Conservation (phyloP, 2,888 invertebrate species). For the Gonocerus acuteangulatus region DNA sequence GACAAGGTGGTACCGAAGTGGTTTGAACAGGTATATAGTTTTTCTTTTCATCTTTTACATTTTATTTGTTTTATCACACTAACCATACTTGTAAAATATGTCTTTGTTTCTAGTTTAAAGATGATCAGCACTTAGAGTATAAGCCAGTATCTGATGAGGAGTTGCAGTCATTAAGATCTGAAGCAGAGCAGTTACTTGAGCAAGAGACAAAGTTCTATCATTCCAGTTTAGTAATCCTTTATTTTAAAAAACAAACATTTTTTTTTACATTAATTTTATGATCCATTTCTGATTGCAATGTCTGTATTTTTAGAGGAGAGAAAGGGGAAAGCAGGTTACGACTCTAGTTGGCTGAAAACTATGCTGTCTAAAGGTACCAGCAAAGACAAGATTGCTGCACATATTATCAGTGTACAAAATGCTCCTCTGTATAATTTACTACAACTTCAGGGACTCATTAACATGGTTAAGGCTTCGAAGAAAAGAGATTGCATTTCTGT, state of each 20-base stretch:
- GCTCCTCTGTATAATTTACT: constrained; percentile 71
- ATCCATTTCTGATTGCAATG: background rate
- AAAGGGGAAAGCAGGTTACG: constrained; percentile 46
- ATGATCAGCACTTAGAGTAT: constrained; percentile 46
- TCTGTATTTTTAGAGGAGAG: constrained; percentile 32
- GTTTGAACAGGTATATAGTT: constrained; percentile 52
- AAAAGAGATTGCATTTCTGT: constrained; percentile 50
- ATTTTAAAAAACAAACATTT: background rate
- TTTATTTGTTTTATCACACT: constrained; percentile 8
- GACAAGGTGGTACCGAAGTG: constrained; percentile 49
- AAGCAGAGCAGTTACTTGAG: constrained; percentile 59
- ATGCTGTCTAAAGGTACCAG: constrained; percentile 73
- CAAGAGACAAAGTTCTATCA: constrained; percentile 57
- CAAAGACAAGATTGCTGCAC: constrained; percentile 78
- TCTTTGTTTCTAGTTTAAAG: constrained; percentile 45
- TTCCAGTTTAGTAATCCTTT: constrained; percentile 48
- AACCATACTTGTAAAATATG: background rate
- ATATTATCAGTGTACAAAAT: constrained; percentile 71
- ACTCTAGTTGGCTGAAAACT: constrained; percentile 69
- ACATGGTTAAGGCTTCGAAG: constrained; percentile 70
- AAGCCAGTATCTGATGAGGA: constrained; percentile 47
- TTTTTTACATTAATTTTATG: background rate
- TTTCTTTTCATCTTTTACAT: constrained; percentile 17
- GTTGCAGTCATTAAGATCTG: constrained; percentile 53
- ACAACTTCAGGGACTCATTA: constrained; percentile 61